Evolutionary conservation across 2,113 vertebrate species (phyloP).

Genomic region (Lophura nycthemera): DNA sequence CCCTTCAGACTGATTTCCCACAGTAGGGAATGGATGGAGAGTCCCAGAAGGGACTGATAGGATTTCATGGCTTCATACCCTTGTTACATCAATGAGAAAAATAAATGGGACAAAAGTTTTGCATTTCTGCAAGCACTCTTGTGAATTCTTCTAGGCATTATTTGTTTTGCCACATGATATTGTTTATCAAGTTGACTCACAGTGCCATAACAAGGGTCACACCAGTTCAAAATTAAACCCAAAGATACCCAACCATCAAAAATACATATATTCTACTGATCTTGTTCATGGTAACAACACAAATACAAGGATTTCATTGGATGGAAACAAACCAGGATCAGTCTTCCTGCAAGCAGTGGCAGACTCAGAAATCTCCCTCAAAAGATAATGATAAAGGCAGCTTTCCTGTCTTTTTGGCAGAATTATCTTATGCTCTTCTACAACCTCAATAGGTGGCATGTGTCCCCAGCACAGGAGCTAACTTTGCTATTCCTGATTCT

Average conservation of each 20-base stretch:
- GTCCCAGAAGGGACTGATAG: background rate
- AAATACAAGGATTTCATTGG: background rate
- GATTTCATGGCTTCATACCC: background rate
- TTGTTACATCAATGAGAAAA: background rate
- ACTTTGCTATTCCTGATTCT: background rate
- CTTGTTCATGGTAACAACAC: background rate
- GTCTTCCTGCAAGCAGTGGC: background rate
- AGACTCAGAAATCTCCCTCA: background rate
- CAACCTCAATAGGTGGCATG: background rate
- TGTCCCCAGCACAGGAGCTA: background rate
- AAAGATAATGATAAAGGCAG: background rate
- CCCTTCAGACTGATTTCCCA: background rate
- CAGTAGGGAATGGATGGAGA: background rate
- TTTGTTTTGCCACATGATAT: background rate
- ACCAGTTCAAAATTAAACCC: background rate
- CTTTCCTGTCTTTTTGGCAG: background rate
- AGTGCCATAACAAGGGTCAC: background rate
- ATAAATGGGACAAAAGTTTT: background rate
- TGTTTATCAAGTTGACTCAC: background rate
- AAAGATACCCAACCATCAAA: background rate
- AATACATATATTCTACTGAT: background rate
- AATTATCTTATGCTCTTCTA: background rate
- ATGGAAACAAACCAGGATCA: background rate
- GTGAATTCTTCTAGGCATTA: background rate
- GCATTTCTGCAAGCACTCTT: background rate